Conservation (phyloP, 1,140 invertebrate genomes). For the Drosophila busckii region DNA sequence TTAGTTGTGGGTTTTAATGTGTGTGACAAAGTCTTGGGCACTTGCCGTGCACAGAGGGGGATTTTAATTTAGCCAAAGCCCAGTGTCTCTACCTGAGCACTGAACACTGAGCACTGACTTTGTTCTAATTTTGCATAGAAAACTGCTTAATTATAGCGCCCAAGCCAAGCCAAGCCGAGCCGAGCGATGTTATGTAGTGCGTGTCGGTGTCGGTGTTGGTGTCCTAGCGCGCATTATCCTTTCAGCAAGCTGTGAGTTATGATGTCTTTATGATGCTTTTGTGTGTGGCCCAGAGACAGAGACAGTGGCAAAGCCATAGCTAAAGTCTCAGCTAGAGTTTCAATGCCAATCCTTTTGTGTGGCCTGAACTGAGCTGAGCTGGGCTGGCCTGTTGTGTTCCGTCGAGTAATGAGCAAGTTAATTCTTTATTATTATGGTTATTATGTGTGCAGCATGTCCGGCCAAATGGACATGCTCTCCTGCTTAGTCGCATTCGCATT, state of each 20-base stretch:
- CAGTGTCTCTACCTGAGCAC: constrained; percentile 20
- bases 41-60: constrained; percentile 63
- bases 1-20: constrained; percentile 27
- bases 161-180: constrained; percentile 4
- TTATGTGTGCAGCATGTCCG: constrained; percentile 41
- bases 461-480: neutral
- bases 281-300: constrained; percentile 13
- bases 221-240: too few relatives aligned
- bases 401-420: constrained; percentile 62
- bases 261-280: constrained; percentile 68
- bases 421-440: constrained; percentile 74
- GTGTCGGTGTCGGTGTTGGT: constrained; percentile 21
- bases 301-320: neutral
- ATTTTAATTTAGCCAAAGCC: constrained; percentile 66
- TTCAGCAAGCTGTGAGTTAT: constrained; percentile 65
- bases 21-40: constrained; percentile 68
- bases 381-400: too few relatives aligned
- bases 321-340: neutral
- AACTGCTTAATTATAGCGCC: constrained; percentile 66
- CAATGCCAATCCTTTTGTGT: constrained; percentile 46
- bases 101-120: constrained; percentile 7
- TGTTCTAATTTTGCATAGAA: constrained; percentile 65
- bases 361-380: too few relatives aligned
- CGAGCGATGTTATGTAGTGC: neutral
- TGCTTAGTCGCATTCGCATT: constrained; percentile 14